These are phyloP conservation scores for Leptobrachium leishanense DNA, from an alignment of 2,113 vertebrate genomes.

Conservation along the genomic window DNA sequence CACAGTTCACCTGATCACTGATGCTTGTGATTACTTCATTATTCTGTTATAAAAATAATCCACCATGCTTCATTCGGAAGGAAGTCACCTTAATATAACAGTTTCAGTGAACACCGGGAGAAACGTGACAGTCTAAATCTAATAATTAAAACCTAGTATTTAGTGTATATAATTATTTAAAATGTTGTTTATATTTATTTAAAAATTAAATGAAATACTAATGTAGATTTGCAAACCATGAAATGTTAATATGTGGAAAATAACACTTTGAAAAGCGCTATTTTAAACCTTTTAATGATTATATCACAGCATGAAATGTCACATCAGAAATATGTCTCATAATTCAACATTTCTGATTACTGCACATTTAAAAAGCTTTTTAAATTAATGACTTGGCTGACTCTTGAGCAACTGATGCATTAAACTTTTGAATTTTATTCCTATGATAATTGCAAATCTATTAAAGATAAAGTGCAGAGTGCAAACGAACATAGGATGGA, in stretches of 20 bases:
- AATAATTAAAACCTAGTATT: conserved; percentile 19
- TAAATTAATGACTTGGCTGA: conserved; percentile 23
- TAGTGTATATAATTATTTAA: conserved; percentile 6
- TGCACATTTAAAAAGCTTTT: conserved; percentile 19
- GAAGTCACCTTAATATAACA: conserved; percentile 22
- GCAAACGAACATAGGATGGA: no score
- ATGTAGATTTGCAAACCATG: background rate
- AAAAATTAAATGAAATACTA: conserved; percentile 10
- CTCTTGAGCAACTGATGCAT: conserved; percentile 6
- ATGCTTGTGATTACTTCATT: conserved; percentile 27
- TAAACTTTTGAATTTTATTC: background rate
- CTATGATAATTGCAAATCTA: conserved; percentile 6
- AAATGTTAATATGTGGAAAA: conserved; percentile 5
- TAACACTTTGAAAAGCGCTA: background rate
- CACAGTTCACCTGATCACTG: conserved; percentile 12
- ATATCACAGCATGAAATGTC: conserved; percentile 6
- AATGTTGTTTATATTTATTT: conserved; percentile 20
- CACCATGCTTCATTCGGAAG: conserved; percentile 21
- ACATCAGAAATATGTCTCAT: conserved; percentile 3
- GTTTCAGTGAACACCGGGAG: background rate
- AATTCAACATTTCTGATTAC: conserved; percentile 22
- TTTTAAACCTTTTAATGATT: conserved; percentile 16
- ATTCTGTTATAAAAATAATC: conserved; percentile 21
- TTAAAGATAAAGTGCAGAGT: no score
- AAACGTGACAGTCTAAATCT: conserved; percentile 5